phyloP scores from a whole-genome alignment of 2,888 invertebrate genomes.

The Caenorhabditis angaria region DNA sequence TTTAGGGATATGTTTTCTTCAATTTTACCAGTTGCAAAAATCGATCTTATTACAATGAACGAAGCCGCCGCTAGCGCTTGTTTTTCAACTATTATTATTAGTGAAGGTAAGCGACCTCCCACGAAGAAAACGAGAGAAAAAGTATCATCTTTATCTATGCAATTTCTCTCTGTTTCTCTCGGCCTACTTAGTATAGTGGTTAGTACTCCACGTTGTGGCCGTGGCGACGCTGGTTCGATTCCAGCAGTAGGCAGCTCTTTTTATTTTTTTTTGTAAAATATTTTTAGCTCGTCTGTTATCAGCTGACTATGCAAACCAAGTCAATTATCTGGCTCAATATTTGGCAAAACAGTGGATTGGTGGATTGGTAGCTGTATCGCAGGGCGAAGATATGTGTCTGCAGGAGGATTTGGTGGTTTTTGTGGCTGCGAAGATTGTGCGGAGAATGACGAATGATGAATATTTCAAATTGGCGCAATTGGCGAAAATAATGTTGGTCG shows the following conservation, averaged over 20 bases:
- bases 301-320: conserved; percentile 49
- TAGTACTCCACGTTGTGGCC: conserved; percentile 70
- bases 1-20: conserved; percentile 35
- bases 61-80: conserved; percentile 32
- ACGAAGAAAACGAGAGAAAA: neutral
- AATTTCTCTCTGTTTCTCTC: conserved; percentile 15
- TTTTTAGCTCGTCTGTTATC: conserved; percentile 33
- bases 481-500: conserved; percentile 43
- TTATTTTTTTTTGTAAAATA: neutral
- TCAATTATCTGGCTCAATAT: conserved; percentile 33
- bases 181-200: conserved; percentile 66
- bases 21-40: conserved; percentile 32
- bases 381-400: conserved; percentile 43
- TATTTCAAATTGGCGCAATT: conserved; percentile 36
- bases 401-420: conserved; percentile 49
- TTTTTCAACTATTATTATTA: conserved; percentile 42
- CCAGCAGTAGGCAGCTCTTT: conserved; percentile 47
- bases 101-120: conserved; percentile 24
- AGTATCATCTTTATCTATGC: neutral
- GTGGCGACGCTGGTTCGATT: conserved; percentile 68
- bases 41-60: conserved; percentile 44
- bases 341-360: conserved; percentile 53
- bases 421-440: conserved; percentile 44
- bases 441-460: conserved; percentile 53
- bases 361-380: conserved; percentile 37